Base-by-base conservation (phyloP, 2,797 vertebrate species). In the Taenioides sp. region DNA sequence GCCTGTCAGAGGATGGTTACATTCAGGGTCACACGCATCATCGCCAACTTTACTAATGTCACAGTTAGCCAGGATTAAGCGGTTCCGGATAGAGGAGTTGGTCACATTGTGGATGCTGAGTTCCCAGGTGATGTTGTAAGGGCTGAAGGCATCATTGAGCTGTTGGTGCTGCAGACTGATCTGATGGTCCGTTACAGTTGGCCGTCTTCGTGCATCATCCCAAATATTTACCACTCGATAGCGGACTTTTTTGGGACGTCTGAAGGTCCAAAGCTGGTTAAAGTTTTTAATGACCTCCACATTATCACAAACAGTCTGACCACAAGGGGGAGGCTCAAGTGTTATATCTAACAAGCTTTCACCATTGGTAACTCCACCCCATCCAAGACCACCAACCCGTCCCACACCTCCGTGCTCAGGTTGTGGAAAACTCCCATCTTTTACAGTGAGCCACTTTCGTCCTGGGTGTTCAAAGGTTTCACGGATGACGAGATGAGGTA, bases 111-210 rank as follows among this genome's bases (percentile, higher is more conserved):
- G 88, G 77, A 98, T 93, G 74, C 96, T 96, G 75, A 99, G 91
- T 81, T 98, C 95, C 98, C 98, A 99, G 47, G 94, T 96, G 92
- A 99, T 98, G 89, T 99, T 99, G 92, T 99, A 97, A 14, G 88
- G 89, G 74, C 90, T 86, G 71, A 99, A 99, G 78, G 97, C 97
- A 58, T 98, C 95, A 0, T 95, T 95, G 28, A 99, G 87, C 73
- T 96, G 96, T 87, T 93, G 96, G 80, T 99, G 98, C 90, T 99
- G 98, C 85, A 98, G 93, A 73, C 95, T 94, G 0, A 99, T 97
- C 92, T 99, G 98, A 89, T 98, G 93, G 63, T 84, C 93, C 34
- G 95, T 96, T 73, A 99, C 97, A 0, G 95, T 99, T 1, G 97
- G 97, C 77, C 91, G 95, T 59, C 83, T 92, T 0, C 86, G 91